Percentiles rank a stretch among this genome's conserved stretches.
phyloP scores from a whole-genome alignment of 2,113 vertebrate species.

The Dipodomys spectabilis region DNA sequence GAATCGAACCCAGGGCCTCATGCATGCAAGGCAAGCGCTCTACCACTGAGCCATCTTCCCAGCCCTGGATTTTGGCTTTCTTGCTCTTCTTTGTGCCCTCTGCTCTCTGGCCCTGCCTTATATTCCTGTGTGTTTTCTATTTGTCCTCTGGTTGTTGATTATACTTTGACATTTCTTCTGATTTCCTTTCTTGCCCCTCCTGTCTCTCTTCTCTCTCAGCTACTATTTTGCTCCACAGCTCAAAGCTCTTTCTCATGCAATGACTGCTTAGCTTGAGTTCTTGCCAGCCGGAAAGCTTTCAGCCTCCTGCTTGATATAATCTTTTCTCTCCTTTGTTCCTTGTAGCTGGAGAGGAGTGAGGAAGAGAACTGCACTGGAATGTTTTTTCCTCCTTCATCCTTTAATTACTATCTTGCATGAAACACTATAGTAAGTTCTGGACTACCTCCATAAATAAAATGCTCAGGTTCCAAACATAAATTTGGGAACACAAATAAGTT shows the following conservation, averaged over 20 bases:
- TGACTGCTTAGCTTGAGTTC: not conserved
- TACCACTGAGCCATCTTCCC: too few species aligned
- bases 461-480: too few species aligned
- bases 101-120: not conserved
- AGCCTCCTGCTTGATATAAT: not conserved
- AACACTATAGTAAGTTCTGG: not conserved
- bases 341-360: not conserved
- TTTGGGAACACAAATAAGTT: too few species aligned
- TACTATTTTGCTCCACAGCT: not conserved
- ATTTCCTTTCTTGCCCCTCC: not conserved
- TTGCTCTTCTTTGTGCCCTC: not conserved
- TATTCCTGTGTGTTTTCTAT: not conserved
- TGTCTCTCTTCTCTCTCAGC: not conserved
- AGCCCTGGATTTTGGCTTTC: not conserved
- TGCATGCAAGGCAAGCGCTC: too few species aligned
- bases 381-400: not conserved
- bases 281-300: not conserved
- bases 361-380: not conserved
- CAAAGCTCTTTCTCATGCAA: not conserved
- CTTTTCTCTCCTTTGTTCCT: not conserved
- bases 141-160: not conserved
- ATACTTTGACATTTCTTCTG: not conserved
- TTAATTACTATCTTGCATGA: not conserved
- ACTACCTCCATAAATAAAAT: not conserved
- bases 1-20: too few species aligned